phyloP scores from a whole-genome alignment of 1,140 invertebrate genomes.

The Homalodisca vitripennis region DNA sequence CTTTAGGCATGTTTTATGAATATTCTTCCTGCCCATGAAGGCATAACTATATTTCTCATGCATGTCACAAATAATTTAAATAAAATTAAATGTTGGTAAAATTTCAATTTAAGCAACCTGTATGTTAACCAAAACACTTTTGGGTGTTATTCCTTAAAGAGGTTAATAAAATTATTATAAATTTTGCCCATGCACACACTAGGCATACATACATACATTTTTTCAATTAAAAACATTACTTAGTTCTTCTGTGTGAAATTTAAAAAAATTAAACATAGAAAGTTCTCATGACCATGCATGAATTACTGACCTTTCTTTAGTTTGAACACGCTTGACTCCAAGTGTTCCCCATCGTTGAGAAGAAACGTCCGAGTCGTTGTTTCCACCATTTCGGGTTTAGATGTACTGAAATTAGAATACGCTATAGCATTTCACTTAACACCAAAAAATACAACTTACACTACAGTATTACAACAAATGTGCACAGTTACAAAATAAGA shows the following conservation, averaged over 20 bases:
- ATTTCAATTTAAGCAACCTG: no score
- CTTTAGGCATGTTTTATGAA: no score
- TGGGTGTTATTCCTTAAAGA: background rate
- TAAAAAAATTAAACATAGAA: background rate
- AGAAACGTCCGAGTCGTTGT: slow-evolving; percentile 9
- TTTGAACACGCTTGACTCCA: background rate
- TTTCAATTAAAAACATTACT: background rate
- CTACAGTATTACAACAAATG: background rate
- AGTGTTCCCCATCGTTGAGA: slow-evolving; percentile 17
- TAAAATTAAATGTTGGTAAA: no score
- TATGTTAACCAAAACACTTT: background rate
- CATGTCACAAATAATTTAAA: no score
- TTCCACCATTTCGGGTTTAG: slow-evolving; percentile 4
- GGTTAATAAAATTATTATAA: background rate
- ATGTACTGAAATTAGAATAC: slow-evolving; percentile 2
- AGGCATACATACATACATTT: background rate
- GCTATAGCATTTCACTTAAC: background rate
- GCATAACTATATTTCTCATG: no score
- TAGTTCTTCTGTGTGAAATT: background rate
- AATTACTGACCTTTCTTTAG: slow-evolving; percentile 6
- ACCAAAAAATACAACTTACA: background rate
- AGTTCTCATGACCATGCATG: background rate
- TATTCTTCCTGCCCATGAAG: no score
- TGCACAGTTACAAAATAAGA: background rate
- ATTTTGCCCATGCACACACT: background rate